These are phyloP conservation scores for Sebastes kiyomatsui DNA, from an alignment of 2,797 vertebrate species.

Conservation along the genomic window DNA sequence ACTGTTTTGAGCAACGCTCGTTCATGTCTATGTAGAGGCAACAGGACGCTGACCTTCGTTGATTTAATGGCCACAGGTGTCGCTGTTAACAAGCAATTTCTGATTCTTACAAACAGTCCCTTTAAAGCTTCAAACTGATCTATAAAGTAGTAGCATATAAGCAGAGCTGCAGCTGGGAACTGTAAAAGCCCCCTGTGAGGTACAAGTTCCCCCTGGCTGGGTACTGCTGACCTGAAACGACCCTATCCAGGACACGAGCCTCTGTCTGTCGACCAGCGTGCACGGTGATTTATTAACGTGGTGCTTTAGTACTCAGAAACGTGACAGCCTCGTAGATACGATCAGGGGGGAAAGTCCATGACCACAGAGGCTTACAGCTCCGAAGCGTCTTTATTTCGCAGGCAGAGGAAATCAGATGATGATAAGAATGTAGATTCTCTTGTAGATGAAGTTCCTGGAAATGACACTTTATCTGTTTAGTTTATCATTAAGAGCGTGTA, in stretches of 20 bases:
- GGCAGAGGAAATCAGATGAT: neutral
- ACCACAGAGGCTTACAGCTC: neutral
- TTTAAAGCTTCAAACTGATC: neutral
- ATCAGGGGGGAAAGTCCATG: neutral
- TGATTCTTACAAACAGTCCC: no score
- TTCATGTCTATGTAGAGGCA: no score
- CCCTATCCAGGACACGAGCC: no score
- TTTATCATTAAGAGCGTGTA: slow-evolving; percentile 5
- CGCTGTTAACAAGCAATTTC: no score
- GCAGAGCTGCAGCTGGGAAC: neutral
- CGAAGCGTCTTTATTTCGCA: neutral
- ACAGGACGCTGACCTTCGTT: no score
- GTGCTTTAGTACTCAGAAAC: neutral
- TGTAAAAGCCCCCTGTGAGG: neutral
- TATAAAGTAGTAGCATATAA: neutral
- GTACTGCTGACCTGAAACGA: neutral
- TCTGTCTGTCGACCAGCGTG: no score
- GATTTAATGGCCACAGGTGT: no score
- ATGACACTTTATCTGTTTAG: neutral
- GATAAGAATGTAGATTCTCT: neutral
- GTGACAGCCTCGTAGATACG: neutral
- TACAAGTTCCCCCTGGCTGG: no score
- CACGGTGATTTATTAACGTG: neutral
- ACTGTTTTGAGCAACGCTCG: no score
- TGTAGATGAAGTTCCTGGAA: slow-evolving; percentile 21